These are phyloP conservation scores for Cenopis cana DNA, from an alignment of 2,888 invertebrate species.

Conservation along the genomic window DNA sequence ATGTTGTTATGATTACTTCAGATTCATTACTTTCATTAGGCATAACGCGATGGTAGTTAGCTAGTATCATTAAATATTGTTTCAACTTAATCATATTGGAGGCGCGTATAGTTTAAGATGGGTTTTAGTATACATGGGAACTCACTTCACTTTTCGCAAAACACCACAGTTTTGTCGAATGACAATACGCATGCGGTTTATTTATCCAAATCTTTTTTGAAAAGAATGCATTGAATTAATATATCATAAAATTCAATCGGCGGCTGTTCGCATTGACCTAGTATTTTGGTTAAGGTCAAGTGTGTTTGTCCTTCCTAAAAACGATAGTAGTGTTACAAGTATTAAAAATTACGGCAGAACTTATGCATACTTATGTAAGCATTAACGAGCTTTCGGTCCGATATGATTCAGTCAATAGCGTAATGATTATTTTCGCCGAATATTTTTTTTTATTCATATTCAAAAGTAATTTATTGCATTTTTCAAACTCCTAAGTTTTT, in stretches of 20 bases:
- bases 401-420: background rate
- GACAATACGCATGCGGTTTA: slow-evolving; percentile 4
- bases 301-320: slow-evolving; percentile 43
- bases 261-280: slow-evolving; percentile 40
- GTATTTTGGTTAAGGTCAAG: slow-evolving; percentile 43
- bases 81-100: too few species aligned
- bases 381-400: slow-evolving; percentile 8
- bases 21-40: too few species aligned
- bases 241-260: slow-evolving; percentile 24
- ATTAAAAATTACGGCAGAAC: slow-evolving; percentile 27
- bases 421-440: background rate
- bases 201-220: slow-evolving; percentile 5
- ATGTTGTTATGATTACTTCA: too few species aligned
- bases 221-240: slow-evolving; percentile 26
- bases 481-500: too few species aligned
- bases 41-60: too few species aligned
- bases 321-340: slow-evolving; percentile 39
- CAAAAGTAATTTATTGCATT: too few species aligned
- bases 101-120: too few species aligned
- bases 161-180: background rate
- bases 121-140: background rate
- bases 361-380: slow-evolving; percentile 41
- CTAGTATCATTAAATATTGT: too few species aligned
- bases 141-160: background rate
- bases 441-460: background rate